Base-by-base conservation (phyloP, 2,113 vertebrate genomes). In the Nanger granti region DNA sequence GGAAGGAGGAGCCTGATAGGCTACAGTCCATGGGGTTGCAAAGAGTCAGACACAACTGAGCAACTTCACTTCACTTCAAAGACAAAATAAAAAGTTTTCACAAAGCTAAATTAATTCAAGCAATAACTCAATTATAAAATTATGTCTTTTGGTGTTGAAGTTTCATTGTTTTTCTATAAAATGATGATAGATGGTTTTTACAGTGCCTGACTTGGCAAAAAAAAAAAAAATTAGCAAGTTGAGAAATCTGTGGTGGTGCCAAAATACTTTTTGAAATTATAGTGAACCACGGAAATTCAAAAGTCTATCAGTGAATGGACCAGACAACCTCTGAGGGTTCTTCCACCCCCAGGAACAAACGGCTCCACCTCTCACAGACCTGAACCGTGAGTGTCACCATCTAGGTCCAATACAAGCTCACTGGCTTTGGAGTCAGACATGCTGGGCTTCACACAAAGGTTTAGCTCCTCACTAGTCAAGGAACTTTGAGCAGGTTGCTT, bases 241-340 rank as follows among this genome's bases (percentile, higher is more conserved):
- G 41, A 69, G 52, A 86, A 89, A 47, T 93, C n/a, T 91, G 26
- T 37, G 18, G 22, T 85, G 3, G 3, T 95, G 47, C 8, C 76
- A 96, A 82, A 86, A 94, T 57, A 3, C 28, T 34, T 90, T 87
- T 86, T 76, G 83, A 93, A 97, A 95, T 93, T 57, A 84, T 34
- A 91, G 18, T 49, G 7, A 76, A 12, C 26, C 47, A 44, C 49
- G 8, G 10, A 88, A 88, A 91, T 69, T 93, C 55, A 57, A 44
- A 96, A 84, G 17, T 62, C 44, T 41, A 47, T 86, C 82, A 95
- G 9, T 47, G 55, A 89, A 92, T 88, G 29, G 15, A 54, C 47
- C 66, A 93, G 85, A 94, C 18, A 97, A 57, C 8, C 10, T 84
- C 37, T 82, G 52, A 66, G 37, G 37, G 49, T 20, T 52, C 41